These are phyloP conservation scores for Pteronotus mesoamericanus DNA, from an alignment of 2,797 vertebrate genomes.

Conservation along the genomic window DNA sequence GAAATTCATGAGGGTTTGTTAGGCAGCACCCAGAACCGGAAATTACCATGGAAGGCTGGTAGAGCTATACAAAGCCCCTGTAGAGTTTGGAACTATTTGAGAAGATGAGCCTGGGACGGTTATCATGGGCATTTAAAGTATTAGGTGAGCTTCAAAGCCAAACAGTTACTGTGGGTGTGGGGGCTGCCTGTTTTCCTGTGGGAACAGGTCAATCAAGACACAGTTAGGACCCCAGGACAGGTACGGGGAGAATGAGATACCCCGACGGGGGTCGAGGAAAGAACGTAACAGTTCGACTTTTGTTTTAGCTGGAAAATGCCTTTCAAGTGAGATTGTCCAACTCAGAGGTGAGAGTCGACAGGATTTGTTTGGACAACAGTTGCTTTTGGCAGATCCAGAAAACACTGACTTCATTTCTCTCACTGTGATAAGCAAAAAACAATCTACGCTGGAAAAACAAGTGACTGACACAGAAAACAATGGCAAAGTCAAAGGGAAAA, in stretches of 20 bases:
- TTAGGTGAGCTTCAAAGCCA: background rate
- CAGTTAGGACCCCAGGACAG: background rate
- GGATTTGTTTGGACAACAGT: background rate
- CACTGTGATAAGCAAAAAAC: conserved; percentile 1
- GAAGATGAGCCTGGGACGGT: background rate
- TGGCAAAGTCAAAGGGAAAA: background rate
- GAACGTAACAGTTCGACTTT: fast-evolving
- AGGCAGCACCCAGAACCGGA: background rate
- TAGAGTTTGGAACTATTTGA: background rate
- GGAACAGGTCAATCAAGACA: background rate
- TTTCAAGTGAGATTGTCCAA: background rate
- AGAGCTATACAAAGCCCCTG: background rate
- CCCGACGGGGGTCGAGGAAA: background rate
- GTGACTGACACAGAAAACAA: conserved; percentile 34
- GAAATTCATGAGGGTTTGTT: background rate
- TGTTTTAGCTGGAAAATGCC: background rate
- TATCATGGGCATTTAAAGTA: background rate
- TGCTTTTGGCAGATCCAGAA: conserved; percentile 21
- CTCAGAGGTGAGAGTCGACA: background rate
- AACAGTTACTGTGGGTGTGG: background rate
- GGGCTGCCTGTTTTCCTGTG: fast-evolving
- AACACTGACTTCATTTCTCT: conserved; percentile 32
- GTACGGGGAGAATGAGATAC: background rate
- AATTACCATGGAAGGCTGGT: background rate
- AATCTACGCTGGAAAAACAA: conserved; percentile 15